These are phyloP conservation scores for Dicrostonyx torquatus DNA, from an alignment of 2,797 vertebrate species.

Conservation along the genomic window DNA sequence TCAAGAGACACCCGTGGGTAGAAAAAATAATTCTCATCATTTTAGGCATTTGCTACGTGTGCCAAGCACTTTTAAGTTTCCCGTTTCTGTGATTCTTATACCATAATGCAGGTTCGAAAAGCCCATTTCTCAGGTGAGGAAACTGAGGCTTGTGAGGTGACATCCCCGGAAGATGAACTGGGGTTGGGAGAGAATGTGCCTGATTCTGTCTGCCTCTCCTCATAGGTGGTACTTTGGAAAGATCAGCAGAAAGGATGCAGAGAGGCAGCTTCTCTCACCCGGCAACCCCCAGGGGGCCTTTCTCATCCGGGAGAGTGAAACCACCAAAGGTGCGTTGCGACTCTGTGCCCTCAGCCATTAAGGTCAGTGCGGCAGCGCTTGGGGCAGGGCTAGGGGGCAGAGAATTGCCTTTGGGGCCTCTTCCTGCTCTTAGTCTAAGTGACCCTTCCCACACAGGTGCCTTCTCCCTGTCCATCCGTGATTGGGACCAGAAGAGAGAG, in stretches of 20 bases:
- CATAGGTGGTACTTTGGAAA: slow-evolving; percentile 99
- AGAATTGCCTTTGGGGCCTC: background rate
- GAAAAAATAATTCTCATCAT: background rate
- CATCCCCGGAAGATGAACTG: background rate
- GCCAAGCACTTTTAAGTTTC: background rate
- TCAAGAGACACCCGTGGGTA: background rate
- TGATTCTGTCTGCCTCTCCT: background rate
- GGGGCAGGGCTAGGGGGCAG: background rate
- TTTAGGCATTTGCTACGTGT: background rate
- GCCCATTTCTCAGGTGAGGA: background rate
- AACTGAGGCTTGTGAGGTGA: background rate
- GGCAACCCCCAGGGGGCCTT: slow-evolving; percentile 94
- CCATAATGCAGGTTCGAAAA: background rate
- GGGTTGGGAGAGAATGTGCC: background rate
- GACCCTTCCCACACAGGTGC: slow-evolving; percentile 88
- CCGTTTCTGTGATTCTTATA: background rate
- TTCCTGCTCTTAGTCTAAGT: background rate
- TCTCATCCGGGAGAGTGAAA: slow-evolving; percentile 97
- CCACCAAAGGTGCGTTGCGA: slow-evolving; percentile 92
- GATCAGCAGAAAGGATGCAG: slow-evolving; percentile 96
- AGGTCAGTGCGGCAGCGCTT: background rate
- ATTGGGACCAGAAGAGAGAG: slow-evolving; percentile 94
- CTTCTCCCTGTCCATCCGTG: slow-evolving; percentile 96
- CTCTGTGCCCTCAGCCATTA: rapidly evolving
- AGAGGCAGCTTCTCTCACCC: slow-evolving; percentile 93